These are phyloP conservation scores for Ostrea denselamellosa DNA, from an alignment of 1,140 invertebrate genomes.

Conservation along the genomic window DNA sequence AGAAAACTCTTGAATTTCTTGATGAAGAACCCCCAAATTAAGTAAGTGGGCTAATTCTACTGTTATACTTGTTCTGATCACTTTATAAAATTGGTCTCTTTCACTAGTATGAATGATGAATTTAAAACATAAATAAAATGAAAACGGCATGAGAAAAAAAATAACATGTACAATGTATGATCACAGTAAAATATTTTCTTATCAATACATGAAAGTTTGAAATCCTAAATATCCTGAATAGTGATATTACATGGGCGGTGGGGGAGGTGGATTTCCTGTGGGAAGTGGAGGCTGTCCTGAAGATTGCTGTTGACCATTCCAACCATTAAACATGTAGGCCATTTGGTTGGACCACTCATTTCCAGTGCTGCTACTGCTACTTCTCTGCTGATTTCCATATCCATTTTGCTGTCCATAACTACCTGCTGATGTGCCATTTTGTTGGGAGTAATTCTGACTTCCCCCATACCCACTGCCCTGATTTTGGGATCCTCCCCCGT, in stretches of 20 bases:
- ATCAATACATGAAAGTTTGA: not conserved
- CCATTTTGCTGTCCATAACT: conserved; percentile 49
- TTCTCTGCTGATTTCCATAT: conserved; percentile 39
- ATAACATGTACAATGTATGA: not conserved
- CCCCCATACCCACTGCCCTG: conserved; percentile 32
- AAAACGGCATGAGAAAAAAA: conserved; percentile 19
- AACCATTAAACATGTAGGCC: conserved; percentile 41
- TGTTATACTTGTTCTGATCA: not conserved
- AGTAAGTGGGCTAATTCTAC: not conserved
- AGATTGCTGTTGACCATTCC: conserved; percentile 36
- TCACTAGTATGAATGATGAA: not conserved
- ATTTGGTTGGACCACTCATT: conserved; percentile 36
- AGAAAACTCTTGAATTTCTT: not conserved
- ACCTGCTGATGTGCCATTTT: not conserved
- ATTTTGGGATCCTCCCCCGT: conserved; percentile 44
- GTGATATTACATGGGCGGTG: conserved; percentile 48
- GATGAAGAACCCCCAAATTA: not conserved
- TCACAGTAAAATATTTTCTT: conserved; percentile 25
- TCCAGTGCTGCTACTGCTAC: not conserved
- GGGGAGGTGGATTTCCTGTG: conserved; percentile 48
- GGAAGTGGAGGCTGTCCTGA: conserved; percentile 49
- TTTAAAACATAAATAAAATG: not conserved
- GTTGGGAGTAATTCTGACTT: conserved; percentile 37
- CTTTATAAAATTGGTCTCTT: conserved; percentile 22
- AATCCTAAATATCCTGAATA: not conserved